Percentiles rank a stretch among this genome's conserved stretches.
Evolutionary conservation across 2,113 vertebrate genomes (phyloP).

Genomic region (Eulemur macaco): DNA sequence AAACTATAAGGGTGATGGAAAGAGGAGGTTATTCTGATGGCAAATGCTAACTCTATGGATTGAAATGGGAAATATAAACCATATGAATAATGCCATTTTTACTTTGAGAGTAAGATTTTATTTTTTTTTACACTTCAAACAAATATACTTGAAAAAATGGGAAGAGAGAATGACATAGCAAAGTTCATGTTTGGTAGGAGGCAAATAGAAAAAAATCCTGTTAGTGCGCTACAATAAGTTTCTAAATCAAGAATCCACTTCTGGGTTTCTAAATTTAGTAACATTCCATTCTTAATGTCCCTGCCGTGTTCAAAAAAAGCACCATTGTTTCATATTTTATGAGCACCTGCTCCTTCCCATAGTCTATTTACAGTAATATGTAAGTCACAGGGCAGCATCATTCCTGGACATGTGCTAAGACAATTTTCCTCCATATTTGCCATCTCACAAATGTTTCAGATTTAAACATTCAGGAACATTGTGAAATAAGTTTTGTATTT

Average conservation of each 20-base stretch:
- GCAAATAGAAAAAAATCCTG: not conserved
- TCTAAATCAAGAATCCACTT: constrained; percentile 66
- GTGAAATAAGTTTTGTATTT: not conserved
- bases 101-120: not conserved
- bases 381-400: not conserved
- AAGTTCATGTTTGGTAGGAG: constrained; percentile 3
- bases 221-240: constrained; percentile 13
- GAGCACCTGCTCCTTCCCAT: not conserved
- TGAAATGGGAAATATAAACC: not conserved
- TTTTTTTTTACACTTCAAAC: not conserved
- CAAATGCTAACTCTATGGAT: not conserved
- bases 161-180: not conserved
- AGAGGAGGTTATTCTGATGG: not conserved
- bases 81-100: not conserved
- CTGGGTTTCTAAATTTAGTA: constrained; percentile 66
- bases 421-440: not conserved
- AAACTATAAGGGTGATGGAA: not conserved
- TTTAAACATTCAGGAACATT: not conserved
- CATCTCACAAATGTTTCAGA: not conserved
- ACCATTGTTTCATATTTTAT: constrained; percentile 71
- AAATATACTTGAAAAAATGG: constrained; percentile 10
- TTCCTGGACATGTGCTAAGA: not conserved
- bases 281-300: constrained; percentile 56
- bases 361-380: constrained; percentile 45
- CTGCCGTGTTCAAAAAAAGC: constrained; percentile 34